phyloP scores from a whole-genome alignment of 2,113 vertebrate species.

The Pterocles gutturalis region DNA sequence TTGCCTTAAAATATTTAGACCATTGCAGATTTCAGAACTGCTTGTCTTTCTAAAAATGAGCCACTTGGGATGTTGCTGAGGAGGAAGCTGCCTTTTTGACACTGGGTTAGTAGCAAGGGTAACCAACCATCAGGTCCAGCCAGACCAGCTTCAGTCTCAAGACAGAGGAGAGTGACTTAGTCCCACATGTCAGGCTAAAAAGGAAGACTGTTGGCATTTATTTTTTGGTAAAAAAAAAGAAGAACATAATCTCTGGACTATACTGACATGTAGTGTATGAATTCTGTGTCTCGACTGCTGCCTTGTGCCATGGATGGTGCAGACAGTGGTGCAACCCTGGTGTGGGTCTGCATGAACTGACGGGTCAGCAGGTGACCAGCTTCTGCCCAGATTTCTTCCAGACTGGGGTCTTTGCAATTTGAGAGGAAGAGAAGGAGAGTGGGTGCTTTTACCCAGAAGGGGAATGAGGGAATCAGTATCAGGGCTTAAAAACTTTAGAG shows the following conservation, averaged over 20 bases:
- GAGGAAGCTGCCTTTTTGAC: neutral
- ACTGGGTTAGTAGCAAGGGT: neutral
- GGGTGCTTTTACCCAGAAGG: neutral
- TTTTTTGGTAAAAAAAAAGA: neutral
- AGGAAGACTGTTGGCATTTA: too few relatives aligned
- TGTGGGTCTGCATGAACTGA: neutral
- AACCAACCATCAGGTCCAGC: neutral
- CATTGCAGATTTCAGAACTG: slow-evolving; percentile 33
- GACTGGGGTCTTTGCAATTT: neutral
- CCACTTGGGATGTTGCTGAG: neutral
- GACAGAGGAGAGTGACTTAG: neutral
- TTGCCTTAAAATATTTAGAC: slow-evolving; percentile 48
- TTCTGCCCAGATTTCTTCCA: neutral
- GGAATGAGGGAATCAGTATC: neutral
- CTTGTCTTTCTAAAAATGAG: neutral
- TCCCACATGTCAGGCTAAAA: neutral
- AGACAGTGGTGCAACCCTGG: neutral
- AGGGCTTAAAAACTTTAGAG: neutral
- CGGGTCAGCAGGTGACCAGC: accelerated
- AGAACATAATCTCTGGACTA: neutral
- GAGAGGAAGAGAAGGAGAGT: neutral
- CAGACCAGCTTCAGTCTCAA: neutral
- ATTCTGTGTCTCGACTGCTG: neutral
- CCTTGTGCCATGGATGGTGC: neutral
- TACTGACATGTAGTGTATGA: neutral